These are phyloP conservation scores for Mythimna pallens DNA, from an alignment of 2,888 invertebrate species.

Conservation along the genomic window DNA sequence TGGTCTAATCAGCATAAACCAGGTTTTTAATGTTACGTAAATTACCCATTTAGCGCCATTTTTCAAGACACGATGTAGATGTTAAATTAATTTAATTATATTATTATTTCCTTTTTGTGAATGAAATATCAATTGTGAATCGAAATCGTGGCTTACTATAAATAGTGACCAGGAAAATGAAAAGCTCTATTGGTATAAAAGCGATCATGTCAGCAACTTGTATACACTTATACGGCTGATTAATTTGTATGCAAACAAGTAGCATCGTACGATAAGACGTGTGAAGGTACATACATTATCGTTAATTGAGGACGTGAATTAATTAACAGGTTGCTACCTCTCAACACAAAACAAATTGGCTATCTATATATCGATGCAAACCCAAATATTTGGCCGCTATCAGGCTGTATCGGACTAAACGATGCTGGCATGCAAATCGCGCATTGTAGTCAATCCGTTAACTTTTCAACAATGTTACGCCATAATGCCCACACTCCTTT, in stretches of 20 bases:
- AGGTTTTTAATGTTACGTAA: slow-evolving; percentile 64
- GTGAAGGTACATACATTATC: slow-evolving; percentile 33
- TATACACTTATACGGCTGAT: slow-evolving; percentile 20
- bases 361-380: slow-evolving; percentile 4
- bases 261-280: slow-evolving; percentile 38
- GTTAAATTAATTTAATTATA: slow-evolving; percentile 23
- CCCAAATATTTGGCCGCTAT: slow-evolving; percentile 28
- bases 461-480: slow-evolving; percentile 30
- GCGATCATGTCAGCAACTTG: slow-evolving; percentile 21
- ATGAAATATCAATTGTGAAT: slow-evolving; percentile 23
- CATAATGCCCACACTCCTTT: slow-evolving; percentile 38
- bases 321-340: slow-evolving; percentile 24
- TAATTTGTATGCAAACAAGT: slow-evolving; percentile 47
- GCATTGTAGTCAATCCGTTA: slow-evolving; percentile 45
- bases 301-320: slow-evolving; percentile 53
- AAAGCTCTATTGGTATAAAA: slow-evolving; percentile 25
- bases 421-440: slow-evolving; percentile 48
- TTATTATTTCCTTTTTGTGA: slow-evolving; percentile 27
- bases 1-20: slow-evolving; percentile 69
- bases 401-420: slow-evolving; percentile 34
- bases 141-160: slow-evolving; percentile 3
- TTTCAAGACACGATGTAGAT: slow-evolving; percentile 49
- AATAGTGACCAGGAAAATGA: slow-evolving; percentile 9
- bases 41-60: slow-evolving; percentile 58
- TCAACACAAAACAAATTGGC: slow-evolving; percentile 23